phyloP scores from a whole-genome alignment of 1,140 invertebrate species.

The Drosophila trapezifrons region DNA sequence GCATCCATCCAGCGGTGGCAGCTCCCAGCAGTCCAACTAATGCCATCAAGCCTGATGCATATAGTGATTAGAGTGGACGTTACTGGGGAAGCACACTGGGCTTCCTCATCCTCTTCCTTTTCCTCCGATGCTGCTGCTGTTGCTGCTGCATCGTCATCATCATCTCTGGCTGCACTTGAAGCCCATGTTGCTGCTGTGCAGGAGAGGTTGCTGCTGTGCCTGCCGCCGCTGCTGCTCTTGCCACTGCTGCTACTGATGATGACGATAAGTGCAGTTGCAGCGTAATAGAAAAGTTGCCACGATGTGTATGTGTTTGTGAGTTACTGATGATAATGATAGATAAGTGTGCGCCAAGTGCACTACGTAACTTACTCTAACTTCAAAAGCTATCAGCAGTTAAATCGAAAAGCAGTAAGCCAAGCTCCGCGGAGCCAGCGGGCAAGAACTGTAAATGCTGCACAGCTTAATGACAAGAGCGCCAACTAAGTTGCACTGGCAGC shows the following conservation, averaged over 20 bases:
- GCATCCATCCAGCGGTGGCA: slow-evolving; percentile 51
- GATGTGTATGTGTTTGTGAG: slow-evolving; percentile 35
- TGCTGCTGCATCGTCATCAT: slow-evolving; percentile 41
- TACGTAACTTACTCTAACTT: slow-evolving; percentile 81
- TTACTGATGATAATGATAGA: slow-evolving; percentile 82
- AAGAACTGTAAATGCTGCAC: slow-evolving; percentile 78
- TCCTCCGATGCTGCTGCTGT: slow-evolving; percentile 4
- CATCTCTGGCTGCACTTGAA: slow-evolving; percentile 36
- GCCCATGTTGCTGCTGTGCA: slow-evolving; percentile 31
- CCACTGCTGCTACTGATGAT: slow-evolving; percentile 61
- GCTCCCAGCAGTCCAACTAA: slow-evolving; percentile 70
- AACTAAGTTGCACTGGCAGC: slow-evolving; percentile 58
- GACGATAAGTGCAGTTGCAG: slow-evolving; percentile 80
- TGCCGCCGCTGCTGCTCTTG: slow-evolving; percentile 19
- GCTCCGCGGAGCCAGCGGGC: slow-evolving; percentile 63
- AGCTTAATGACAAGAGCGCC: slow-evolving; percentile 78
- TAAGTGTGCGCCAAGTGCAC: slow-evolving; percentile 81
- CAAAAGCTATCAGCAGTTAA: slow-evolving; percentile 82
- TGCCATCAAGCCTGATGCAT: slow-evolving; percentile 81
- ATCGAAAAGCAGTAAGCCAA: slow-evolving; percentile 77
- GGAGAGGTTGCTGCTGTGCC: slow-evolving; percentile 23
- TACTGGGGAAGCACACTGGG: slow-evolving; percentile 32
- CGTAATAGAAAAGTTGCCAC: slow-evolving; percentile 78
- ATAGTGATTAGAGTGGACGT: slow-evolving; percentile 81
- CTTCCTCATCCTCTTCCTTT: slow-evolving; percentile 18